Evolutionary conservation across 1,140 invertebrate genomes (phyloP).

Genomic region (Nylanderia fulva): DNA sequence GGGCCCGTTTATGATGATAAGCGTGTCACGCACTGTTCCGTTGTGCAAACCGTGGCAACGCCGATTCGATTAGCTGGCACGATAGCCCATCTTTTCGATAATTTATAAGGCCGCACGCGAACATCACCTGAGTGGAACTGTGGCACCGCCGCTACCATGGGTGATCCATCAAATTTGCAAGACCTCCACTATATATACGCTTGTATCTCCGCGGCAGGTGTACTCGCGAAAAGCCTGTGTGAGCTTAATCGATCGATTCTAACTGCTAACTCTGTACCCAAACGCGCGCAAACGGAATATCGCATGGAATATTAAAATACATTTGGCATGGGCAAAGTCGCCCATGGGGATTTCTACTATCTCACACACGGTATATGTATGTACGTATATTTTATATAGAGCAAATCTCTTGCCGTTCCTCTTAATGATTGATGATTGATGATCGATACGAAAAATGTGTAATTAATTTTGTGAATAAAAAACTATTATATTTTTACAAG

Average conservation of each 20-base stretch:
- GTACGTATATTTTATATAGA: constrained; percentile 4
- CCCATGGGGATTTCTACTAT: neutral
- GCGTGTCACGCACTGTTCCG: constrained; percentile 55
- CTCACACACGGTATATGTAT: neutral
- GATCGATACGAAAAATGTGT: too few species aligned
- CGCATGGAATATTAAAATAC: constrained; percentile 62
- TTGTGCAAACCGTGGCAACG: constrained; percentile 46
- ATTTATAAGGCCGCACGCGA: constrained; percentile 60
- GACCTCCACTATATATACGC: constrained; percentile 41
- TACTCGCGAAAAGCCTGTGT: constrained; percentile 56
- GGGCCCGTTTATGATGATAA: constrained; percentile 45
- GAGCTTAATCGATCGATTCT: constrained; percentile 69
- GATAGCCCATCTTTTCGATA: constrained; percentile 56
- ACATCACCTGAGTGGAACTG: constrained; percentile 3
- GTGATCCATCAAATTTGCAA: constrained; percentile 66
- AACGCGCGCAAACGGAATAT: constrained; percentile 49
- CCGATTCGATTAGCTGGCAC: constrained; percentile 54
- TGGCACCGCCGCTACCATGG: neutral
- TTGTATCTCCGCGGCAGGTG: constrained; percentile 52
- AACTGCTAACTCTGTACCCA: constrained; percentile 52
- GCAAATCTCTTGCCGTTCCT: neutral
- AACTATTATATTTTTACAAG: too few species aligned
- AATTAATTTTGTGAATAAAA: too few species aligned
- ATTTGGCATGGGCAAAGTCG: constrained; percentile 11
- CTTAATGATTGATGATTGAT: neutral